A percentile compares a stretch with the other conserved stretches of the same genome.
These are phyloP conservation scores for Caenorhabditis drosophilae DNA, from an alignment of 2,888 invertebrate species.

Conservation along the genomic window DNA sequence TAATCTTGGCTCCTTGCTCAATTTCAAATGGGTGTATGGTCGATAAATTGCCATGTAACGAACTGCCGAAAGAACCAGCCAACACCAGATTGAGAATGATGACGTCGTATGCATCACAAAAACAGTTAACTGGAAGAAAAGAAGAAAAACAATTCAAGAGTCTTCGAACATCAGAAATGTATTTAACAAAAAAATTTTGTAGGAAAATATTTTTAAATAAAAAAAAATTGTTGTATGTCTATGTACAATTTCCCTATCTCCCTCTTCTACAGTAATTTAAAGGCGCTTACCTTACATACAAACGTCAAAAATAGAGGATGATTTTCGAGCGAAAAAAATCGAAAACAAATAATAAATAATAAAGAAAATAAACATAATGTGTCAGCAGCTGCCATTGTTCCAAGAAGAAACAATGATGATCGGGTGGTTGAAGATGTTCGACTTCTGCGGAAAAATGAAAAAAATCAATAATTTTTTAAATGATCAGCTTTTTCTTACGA, in stretches of 20 bases:
- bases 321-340: constrained; percentile 48
- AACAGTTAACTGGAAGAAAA: constrained; percentile 56
- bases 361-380: constrained; percentile 56
- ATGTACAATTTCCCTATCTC: no score
- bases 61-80: constrained; percentile 62
- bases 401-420: constrained; percentile 59
- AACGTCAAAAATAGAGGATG: constrained; percentile 49
- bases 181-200: no score
- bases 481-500: constrained; percentile 11
- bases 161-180: no score
- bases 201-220: no score
- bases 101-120: constrained; percentile 64
- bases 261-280: no score
- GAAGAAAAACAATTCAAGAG: no score
- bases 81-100: constrained; percentile 66
- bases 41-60: constrained; percentile 64
- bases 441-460: constrained; percentile 21
- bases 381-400: constrained; percentile 63
- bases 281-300: constrained; percentile 60
- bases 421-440: constrained; percentile 52
- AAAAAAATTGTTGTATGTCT: no score
- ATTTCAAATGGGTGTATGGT: constrained; percentile 62
- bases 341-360: constrained; percentile 51
- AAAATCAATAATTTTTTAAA: background rate
- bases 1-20: constrained; percentile 59